Evolutionary conservation across 2,797 vertebrate genomes (phyloP).

Genomic region (Trachops cirrhosus): DNA sequence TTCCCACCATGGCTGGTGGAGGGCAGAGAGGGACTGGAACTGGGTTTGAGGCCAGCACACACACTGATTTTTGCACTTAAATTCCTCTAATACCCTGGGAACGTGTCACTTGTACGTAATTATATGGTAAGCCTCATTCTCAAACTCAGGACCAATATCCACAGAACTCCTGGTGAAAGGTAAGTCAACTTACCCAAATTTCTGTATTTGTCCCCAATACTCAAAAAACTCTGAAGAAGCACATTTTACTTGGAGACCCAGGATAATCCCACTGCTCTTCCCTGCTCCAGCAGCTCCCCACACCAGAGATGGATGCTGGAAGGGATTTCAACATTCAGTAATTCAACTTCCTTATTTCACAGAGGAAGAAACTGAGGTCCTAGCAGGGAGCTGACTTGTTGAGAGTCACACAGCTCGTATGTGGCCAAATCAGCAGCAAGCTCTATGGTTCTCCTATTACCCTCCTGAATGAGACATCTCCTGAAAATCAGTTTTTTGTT

Average conservation of each 20-base stretch:
- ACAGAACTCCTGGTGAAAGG: background rate
- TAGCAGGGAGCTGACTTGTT: background rate
- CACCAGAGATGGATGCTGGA: background rate
- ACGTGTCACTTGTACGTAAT: background rate
- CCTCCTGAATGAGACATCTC: background rate
- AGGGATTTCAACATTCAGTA: background rate
- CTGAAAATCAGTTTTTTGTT: background rate
- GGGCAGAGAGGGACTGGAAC: too few relatives aligned
- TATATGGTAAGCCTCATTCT: background rate
- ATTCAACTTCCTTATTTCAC: background rate
- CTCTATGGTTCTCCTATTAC: too few relatives aligned
- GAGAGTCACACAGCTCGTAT: background rate
- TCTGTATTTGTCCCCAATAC: background rate
- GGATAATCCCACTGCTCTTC: background rate
- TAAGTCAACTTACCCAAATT: background rate
- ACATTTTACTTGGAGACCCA: background rate
- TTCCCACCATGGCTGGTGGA: background rate
- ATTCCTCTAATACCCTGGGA: background rate
- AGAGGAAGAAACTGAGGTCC: background rate
- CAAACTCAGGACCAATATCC: background rate
- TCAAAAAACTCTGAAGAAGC: background rate
- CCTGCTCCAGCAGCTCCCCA: background rate
- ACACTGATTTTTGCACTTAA: background rate
- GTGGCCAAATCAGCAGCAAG: background rate
- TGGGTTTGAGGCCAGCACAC: background rate